Conservation (phyloP, 2,113 vertebrate species). For the Harpagus bidentatus region DNA sequence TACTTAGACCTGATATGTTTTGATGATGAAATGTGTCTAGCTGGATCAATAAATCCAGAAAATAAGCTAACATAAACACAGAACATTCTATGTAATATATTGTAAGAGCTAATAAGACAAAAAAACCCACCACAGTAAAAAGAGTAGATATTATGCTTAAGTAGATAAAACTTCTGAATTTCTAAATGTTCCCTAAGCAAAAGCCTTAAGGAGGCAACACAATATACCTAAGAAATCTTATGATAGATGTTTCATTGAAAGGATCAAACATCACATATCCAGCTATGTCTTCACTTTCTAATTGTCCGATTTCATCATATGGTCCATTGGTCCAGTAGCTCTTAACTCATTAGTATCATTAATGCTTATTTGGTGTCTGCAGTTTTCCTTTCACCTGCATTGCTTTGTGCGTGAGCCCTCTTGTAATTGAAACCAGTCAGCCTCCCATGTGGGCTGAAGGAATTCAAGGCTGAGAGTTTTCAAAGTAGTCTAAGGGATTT, state of each 20-base stretch:
- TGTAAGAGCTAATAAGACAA: not conserved
- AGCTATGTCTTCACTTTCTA: not conserved
- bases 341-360: not conserved
- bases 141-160: not conserved
- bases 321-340: not conserved
- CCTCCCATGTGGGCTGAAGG: not conserved
- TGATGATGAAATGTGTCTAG: not conserved
- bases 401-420: not conserved
- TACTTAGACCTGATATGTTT: not conserved
- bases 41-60: not conserved
- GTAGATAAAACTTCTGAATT: not conserved
- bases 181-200: not conserved
- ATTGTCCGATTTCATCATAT: not conserved
- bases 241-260: not conserved
- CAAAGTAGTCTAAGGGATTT: slow-evolving; percentile 11
- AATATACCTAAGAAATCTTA: not conserved
- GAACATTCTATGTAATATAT: not conserved
- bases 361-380: not conserved
- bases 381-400: not conserved
- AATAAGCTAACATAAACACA: not conserved
- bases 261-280: not conserved
- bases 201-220: not conserved
- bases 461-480: slow-evolving; percentile 2
- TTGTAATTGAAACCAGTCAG: not conserved
- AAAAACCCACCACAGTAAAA: not conserved